Conservation (phyloP, 2,797 vertebrate genomes). For the Fratercula arctica region DNA sequence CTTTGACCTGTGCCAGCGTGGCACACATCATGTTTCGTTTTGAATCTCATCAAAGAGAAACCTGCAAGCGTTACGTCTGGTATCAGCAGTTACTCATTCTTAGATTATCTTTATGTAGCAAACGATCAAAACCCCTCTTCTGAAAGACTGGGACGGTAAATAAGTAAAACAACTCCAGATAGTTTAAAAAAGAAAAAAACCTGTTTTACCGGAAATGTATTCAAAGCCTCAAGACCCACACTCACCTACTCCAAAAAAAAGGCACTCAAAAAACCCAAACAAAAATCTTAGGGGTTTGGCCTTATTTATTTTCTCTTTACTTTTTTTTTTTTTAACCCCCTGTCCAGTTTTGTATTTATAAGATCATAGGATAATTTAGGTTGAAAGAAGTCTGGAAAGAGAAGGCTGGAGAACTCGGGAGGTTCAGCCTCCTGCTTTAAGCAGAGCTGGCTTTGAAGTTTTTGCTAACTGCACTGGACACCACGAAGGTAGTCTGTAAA, state of each 20-base stretch:
- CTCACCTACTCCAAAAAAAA: not conserved
- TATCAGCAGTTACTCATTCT: not conserved
- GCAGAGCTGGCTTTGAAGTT: not conserved
- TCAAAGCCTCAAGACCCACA: not conserved
- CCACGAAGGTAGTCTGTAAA: not conserved
- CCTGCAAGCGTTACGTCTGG: not conserved
- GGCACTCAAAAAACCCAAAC: accelerated
- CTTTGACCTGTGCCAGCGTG: not conserved
- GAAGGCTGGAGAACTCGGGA: not conserved
- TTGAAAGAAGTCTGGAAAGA: not conserved
- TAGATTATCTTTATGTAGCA: not conserved
- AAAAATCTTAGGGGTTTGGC: not conserved
- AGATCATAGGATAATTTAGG: not conserved
- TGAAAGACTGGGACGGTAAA: not conserved
- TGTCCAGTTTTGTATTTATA: not conserved
- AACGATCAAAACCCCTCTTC: not conserved
- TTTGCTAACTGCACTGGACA: not conserved
- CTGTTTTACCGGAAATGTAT: accelerated
- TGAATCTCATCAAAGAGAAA: conserved; percentile 13
- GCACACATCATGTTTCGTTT: not conserved
- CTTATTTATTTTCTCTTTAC: no score
- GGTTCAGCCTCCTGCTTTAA: not conserved
- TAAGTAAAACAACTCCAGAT: not conserved
- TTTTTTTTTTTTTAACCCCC: not conserved
- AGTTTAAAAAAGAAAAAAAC: not conserved